Base-by-base conservation (phyloP, 64 coral and sea anemone genomes). In the Cladopsammia gracilis region DNA sequence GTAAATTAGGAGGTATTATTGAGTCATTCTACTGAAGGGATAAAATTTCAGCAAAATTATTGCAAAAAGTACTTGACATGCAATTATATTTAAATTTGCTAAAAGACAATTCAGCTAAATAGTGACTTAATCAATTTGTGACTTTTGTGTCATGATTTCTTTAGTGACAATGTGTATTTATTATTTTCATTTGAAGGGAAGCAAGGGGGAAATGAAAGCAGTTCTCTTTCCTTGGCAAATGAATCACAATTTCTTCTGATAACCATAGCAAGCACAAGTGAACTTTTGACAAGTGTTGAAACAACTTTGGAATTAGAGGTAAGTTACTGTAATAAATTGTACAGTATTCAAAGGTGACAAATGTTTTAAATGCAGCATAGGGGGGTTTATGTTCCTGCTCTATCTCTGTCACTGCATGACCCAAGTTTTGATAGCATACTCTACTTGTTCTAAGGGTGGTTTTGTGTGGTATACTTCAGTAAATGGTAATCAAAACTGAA, bases 201-300 rank as follows among this genome's bases (percentile, higher is more conserved):
- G 9, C 16, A 47, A 72, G 52, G 25, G 3, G 48, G 24, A 0
- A 58, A 23, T 14, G 11, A 50, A 70, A 45, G 5, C 13, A 66
- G 49, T 7, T 81, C 78, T 15, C 69, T 98, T 76, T 98, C 96
- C n/a, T 65, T 98, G 53, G 96, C 92, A 53, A 98, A 98, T 71
- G 89, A 90, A 66, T 98, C 92, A 10, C 96, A 98, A 26, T 98
- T 89, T 58, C 76, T 98, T 15, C 81, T 98, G 8, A 73, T 98
- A n/a, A 98, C 87, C 51, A 62, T 48, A 54, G 68, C 75, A 25
- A 98, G 96, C 85, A n/a, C 66, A 3, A 54, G 23, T 70, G 76
- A 94, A 48, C 81, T 98, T 57, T 7, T 77, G 54, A 70, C 25
- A 12, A 71, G 60, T 87, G 54, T 94, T 42, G 25, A 62, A 70